Evolutionary conservation across 2,113 vertebrate genomes (phyloP), one percentile per base, ranked within the genome.

Genomic region (Anhinga anhinga): DNA sequence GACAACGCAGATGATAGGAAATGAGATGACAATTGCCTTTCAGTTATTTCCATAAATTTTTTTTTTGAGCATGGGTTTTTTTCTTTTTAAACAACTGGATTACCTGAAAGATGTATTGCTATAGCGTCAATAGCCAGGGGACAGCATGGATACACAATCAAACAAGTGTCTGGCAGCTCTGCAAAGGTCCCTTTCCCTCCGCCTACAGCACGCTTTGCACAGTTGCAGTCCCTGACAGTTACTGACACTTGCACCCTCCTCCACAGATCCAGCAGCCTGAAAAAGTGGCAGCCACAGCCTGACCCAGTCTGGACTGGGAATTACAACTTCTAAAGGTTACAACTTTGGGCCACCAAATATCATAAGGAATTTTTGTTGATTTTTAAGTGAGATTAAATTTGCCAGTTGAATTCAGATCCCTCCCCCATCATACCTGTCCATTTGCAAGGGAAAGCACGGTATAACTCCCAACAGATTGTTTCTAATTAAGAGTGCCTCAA

Each of bases 401-500:
- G 25, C 78, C 42, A 76, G 59, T 17, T 45, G 49, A 87, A 90
- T 50, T 70, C 63, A 58, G 45, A 72, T 79, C 81, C 50, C 34
- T 87, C 27, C 63, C 38, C 66, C n/a, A 44, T 32, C 67, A 16
- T 13, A 53, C 62, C 50, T 69, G 44, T 22, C 76, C 81, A 73
- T 89, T 77, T 94, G 70, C 74, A 82, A 77, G 40, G 62, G 53
- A 91, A 94, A 76, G 36, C 23, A 30, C 1, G 82, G 55, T 27
- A 0, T 26, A 94, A 95, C 40, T 83, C 90, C 84, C 91, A 93
- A 70, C 26, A 79, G 86, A 86, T 53, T 93, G 69, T 65, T 93
- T 94, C 78, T 77, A 85, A 94, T 93, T 95, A 83, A 90, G 62
- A 93, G 38, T 47, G 58, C 62, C 38, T 86, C 50, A 38, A 85